Percentiles rank a stretch among this genome's conserved stretches.
Evolutionary conservation across 2,888 invertebrate species (phyloP).

Genomic region (Dicyrtomina minuta): DNA sequence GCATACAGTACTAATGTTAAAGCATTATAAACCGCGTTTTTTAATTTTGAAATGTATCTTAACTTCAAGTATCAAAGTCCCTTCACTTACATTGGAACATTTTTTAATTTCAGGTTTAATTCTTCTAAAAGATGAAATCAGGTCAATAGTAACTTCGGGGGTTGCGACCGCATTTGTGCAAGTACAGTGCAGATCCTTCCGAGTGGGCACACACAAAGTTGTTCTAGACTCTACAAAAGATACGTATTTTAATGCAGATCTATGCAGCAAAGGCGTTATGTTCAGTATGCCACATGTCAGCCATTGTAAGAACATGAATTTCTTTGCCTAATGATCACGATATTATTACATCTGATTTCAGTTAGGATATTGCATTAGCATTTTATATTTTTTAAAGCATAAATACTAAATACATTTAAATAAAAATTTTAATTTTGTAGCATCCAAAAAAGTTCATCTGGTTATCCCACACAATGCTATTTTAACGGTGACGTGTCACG

Average conservation of each 20-base stretch:
- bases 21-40: too few species aligned
- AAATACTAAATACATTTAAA: too few species aligned
- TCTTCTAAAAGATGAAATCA: not conserved
- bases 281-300: conserved; percentile 59
- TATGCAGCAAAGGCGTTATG: conserved; percentile 63
- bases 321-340: not conserved
- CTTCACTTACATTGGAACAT: too few species aligned
- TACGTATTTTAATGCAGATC: conserved; percentile 61
- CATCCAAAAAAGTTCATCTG: conserved; percentile 57
- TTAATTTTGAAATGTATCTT: too few species aligned
- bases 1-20: too few species aligned
- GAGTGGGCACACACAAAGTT: conserved; percentile 82
- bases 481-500: conserved; percentile 74
- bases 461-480: conserved; percentile 71
- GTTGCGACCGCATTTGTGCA: not conserved
- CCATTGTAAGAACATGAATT: conserved; percentile 55
- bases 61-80: too few species aligned
- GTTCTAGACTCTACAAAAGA: conserved; percentile 57
- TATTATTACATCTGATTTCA: not conserved
- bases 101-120: not conserved
- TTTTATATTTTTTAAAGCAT: not conserved
- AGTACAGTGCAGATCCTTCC: conserved; percentile 72
- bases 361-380: not conserved
- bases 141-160: not conserved
- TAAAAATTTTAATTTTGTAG: conserved; percentile 21